Evolutionary conservation across 2,113 vertebrate genomes (phyloP).

Genomic region (Brachirus orientalis): DNA sequence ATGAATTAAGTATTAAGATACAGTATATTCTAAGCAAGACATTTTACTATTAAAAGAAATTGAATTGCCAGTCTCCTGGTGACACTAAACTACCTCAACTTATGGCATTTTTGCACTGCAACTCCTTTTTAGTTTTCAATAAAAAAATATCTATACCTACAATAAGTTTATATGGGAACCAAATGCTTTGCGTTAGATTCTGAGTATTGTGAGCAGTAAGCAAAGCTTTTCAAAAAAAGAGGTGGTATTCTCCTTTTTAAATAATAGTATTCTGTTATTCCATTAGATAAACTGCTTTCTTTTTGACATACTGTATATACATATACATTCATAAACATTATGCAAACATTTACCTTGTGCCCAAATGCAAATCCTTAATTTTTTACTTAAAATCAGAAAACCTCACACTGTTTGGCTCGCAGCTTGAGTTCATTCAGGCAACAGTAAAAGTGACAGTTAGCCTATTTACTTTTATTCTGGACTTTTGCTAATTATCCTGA

Average conservation of each 20-base stretch:
- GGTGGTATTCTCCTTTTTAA: neutral
- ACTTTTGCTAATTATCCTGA: slow-evolving; percentile 79
- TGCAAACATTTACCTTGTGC: too few species aligned
- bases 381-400: slow-evolving; percentile 16
- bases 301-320: neutral
- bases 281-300: neutral
- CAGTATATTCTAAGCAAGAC: neutral
- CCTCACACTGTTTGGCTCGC: slow-evolving; percentile 42
- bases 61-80: neutral
- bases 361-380: slow-evolving; percentile 16
- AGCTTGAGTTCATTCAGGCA: slow-evolving; percentile 45
- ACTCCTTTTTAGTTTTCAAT: neutral
- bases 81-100: neutral
- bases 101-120: neutral
- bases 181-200: neutral
- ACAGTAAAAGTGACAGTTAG: slow-evolving; percentile 57
- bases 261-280: neutral
- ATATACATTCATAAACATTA: neutral
- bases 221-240: too few species aligned
- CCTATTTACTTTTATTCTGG: slow-evolving; percentile 75
- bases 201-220: neutral
- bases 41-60: neutral
- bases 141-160: neutral
- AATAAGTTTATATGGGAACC: neutral
- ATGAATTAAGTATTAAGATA: neutral